Conservation (phyloP, 2,888 invertebrate genomes). For the Pediacus dermestoides region DNA sequence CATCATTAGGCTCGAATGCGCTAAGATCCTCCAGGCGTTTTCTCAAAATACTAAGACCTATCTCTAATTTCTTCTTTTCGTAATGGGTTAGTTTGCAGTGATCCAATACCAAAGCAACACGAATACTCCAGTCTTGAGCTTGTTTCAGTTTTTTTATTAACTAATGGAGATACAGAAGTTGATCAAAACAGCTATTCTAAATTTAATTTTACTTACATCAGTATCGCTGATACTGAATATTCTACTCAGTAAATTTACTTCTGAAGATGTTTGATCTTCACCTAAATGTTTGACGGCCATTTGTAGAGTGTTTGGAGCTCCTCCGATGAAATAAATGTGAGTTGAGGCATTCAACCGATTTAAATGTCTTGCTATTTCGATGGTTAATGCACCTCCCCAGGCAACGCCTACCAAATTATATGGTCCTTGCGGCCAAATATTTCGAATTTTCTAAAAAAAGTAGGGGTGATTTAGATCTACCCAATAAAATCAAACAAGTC, state of each 20-base stretch:
- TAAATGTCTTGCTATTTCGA: constrained; percentile 74
- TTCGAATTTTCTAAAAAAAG: constrained; percentile 57
- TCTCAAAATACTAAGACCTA: constrained; percentile 34
- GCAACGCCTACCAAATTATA: constrained; percentile 86
- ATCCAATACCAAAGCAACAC: constrained; percentile 19
- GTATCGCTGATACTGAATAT: constrained; percentile 52
- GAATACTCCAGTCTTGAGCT: neutral
- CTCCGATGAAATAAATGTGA: constrained; percentile 74
- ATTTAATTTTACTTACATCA: constrained; percentile 32
- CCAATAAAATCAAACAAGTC: constrained; percentile 9
- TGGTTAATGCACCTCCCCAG: constrained; percentile 75
- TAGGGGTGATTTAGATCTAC: constrained; percentile 24
- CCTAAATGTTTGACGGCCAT: constrained; percentile 53
- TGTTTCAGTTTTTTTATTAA: constrained; percentile 3
- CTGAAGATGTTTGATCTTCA: constrained; percentile 37
- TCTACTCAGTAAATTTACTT: constrained; percentile 58
- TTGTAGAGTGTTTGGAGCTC: constrained; percentile 69
- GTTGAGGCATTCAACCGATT: constrained; percentile 58
- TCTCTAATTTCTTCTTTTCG: constrained; percentile 28
- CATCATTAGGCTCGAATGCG: constrained; percentile 31
- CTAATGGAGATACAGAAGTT: too few relatives aligned
- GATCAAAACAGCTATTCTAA: too few relatives aligned
- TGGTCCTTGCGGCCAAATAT: constrained; percentile 57
- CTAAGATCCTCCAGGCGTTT: constrained; percentile 33
- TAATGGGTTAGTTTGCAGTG: constrained; percentile 28